Conservation (phyloP, 2,113 vertebrate species). For the Corythaeola cristata region DNA sequence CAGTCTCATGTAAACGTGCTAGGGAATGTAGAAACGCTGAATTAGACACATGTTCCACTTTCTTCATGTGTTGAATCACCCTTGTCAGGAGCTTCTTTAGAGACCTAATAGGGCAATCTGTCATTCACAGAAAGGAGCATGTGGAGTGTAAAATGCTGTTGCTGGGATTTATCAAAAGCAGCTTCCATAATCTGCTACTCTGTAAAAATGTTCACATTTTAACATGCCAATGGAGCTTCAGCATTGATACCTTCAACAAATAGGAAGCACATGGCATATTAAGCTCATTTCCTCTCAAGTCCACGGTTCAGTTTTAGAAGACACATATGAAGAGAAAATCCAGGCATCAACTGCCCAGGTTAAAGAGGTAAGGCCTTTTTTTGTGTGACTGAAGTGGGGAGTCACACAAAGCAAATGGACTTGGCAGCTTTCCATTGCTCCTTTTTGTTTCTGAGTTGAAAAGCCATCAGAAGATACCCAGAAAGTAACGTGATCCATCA, state of each 20-base stretch:
- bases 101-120: conserved; percentile 21
- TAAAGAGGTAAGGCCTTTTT: neutral
- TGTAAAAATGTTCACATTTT: conserved; percentile 55
- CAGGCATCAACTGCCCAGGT: neutral
- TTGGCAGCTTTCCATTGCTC: neutral
- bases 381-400: neutral
- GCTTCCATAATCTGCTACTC: conserved; percentile 49
- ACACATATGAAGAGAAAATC: neutral
- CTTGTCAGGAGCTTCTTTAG: conserved; percentile 46
- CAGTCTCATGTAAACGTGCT: neutral
- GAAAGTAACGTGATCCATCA: neutral
- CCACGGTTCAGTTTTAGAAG: neutral
- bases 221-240: conserved; percentile 21
- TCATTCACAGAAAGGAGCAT: conserved; percentile 50
- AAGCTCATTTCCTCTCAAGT: conserved; percentile 27
- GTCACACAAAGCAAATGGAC: neutral
- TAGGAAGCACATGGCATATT: conserved; percentile 60
- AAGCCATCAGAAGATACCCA: neutral
- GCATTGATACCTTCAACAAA: conserved; percentile 38
- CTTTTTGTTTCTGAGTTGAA: neutral
- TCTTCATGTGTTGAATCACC: neutral
- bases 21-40: neutral
- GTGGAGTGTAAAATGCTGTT: neutral
- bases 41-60: neutral
- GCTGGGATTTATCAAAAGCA: conserved; percentile 64